phyloP scores from a whole-genome alignment of 2,888 invertebrate species.

The Dilophus febrilis region DNA sequence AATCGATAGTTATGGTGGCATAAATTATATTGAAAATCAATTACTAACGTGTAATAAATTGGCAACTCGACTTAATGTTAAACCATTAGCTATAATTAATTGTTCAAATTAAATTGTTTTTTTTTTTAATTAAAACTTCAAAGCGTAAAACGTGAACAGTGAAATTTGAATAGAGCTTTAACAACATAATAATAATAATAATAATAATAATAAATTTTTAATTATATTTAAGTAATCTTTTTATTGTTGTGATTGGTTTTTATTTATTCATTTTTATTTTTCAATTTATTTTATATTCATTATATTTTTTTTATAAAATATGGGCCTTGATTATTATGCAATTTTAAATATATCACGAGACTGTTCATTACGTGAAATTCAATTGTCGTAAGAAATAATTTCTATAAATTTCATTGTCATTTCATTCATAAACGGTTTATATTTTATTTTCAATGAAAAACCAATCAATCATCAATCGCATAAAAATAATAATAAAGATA shows the following conservation, averaged over 20 bases:
- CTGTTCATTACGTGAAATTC: conserved; percentile 49
- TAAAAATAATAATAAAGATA: too few species aligned
- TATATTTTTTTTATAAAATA: too few species aligned
- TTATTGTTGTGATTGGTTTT: too few species aligned
- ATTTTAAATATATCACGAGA: conserved; percentile 49
- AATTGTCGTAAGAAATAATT: conserved; percentile 38
- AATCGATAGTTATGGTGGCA: conserved; percentile 54
- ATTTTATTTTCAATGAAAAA: neutral
- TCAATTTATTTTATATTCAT: too few species aligned
- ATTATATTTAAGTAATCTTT: too few species aligned
- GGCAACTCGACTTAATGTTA: conserved; percentile 39
- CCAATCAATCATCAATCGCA: neutral
- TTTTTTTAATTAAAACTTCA: too few species aligned
- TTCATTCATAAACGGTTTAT: neutral
- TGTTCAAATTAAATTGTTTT: too few species aligned
- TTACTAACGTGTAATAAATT: conserved; percentile 44
- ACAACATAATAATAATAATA: too few species aligned
- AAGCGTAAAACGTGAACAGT: too few species aligned
- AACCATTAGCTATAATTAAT: conserved; percentile 21
- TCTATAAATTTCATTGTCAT: conserved; percentile 9
- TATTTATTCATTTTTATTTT: too few species aligned
- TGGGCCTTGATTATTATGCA: conserved; percentile 64
- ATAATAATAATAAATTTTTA: too few species aligned
- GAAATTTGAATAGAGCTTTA: too few species aligned
- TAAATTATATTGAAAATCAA: conserved; percentile 62